A percentile compares a stretch with the other conserved stretches of the same genome.
Evolutionary conservation across 2,888 invertebrate species (phyloP).

Genomic region (Chouioia cunea): DNA sequence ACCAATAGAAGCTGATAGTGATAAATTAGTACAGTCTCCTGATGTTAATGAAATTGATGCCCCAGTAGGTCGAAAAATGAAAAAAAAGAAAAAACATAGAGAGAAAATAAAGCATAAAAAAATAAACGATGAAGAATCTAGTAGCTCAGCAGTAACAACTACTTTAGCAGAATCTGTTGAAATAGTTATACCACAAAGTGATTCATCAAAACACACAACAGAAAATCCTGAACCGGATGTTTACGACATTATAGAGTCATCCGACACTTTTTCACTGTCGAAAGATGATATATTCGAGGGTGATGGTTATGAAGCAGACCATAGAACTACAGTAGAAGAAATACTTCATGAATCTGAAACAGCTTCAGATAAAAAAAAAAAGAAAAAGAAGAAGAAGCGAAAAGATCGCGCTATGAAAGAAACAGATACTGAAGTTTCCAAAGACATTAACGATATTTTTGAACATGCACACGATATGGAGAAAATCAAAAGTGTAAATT

Average conservation of each 20-base stretch:
- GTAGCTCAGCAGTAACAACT: slow-evolving; percentile 63
- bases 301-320: slow-evolving; percentile 81
- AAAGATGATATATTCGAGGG: slow-evolving; percentile 67
- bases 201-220: slow-evolving; percentile 70
- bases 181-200: slow-evolving; percentile 70
- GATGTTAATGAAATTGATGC: slow-evolving; percentile 55
- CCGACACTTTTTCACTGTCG: slow-evolving; percentile 52
- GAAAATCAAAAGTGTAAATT: slow-evolving; percentile 63
- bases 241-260: slow-evolving; percentile 54
- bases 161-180: slow-evolving; percentile 72
- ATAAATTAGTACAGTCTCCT: slow-evolving; percentile 23
- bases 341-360: slow-evolving; percentile 63
- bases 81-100: slow-evolving; percentile 59
- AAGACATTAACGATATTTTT: slow-evolving; percentile 62
- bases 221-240: slow-evolving; percentile 67
- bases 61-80: slow-evolving; percentile 49
- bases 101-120: slow-evolving; percentile 49
- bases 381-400: slow-evolving; percentile 68
- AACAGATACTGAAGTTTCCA: slow-evolving; percentile 69
- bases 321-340: slow-evolving; percentile 75
- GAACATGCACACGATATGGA: slow-evolving; percentile 66
- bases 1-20: not conserved
- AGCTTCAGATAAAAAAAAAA: slow-evolving; percentile 68
- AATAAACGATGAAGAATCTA: slow-evolving; percentile 52
- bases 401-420: slow-evolving; percentile 71